Evolutionary conservation across 2,113 vertebrate species (phyloP).

Genomic region (Acinonyx jubatus): DNA sequence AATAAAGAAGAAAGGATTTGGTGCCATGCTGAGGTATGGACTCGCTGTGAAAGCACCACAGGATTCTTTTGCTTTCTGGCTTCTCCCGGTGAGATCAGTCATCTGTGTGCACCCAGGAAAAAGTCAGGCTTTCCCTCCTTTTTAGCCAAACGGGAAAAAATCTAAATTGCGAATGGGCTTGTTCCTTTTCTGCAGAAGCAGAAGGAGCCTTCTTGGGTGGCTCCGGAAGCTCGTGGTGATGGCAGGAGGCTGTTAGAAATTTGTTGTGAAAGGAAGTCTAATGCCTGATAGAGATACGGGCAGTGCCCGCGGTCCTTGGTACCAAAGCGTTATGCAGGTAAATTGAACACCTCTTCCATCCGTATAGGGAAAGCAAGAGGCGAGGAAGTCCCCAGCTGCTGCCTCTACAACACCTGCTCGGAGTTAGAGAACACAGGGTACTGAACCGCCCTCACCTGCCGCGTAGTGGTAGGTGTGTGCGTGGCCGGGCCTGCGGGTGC

Average conservation of each 20-base stretch:
- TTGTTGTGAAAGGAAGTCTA: not conserved
- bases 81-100: not conserved
- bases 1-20: conserved; percentile 94
- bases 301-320: not conserved
- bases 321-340: not conserved
- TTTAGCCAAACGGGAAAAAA: not conserved
- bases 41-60: not conserved
- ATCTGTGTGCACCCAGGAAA: not conserved
- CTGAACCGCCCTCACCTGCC: not conserved
- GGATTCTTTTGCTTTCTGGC: not conserved
- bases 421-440: not conserved
- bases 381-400: rapidly evolving
- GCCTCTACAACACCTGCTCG: not conserved
- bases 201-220: not conserved
- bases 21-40: conserved; percentile 92
- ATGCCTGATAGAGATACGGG: rapidly evolving
- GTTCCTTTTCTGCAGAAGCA: not conserved
- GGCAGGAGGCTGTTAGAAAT: not conserved
- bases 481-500: no score
- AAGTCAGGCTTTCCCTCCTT: not conserved
- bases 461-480: not conserved
- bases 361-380: not conserved
- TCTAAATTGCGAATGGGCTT: not conserved
- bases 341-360: not conserved
- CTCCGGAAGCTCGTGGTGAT: not conserved